Conservation (phyloP, 1,140 invertebrate genomes). For the Zophobas morio region DNA sequence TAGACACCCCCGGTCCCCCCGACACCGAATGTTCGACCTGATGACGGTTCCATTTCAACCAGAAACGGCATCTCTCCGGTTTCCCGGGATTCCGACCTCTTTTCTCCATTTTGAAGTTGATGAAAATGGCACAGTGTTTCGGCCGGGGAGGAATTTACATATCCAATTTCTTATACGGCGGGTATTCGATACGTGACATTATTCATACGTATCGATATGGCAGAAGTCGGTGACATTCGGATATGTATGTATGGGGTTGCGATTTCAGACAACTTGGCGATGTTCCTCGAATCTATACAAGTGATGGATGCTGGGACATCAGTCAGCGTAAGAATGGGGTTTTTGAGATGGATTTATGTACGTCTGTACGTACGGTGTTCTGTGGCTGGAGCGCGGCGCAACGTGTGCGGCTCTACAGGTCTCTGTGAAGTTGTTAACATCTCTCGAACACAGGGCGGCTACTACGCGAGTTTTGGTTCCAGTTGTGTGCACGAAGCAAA, state of each 20-base stretch:
- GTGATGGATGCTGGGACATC: no score
- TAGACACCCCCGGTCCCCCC: constrained; percentile 54
- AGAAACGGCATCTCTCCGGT: constrained; percentile 52
- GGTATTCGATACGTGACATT: no score
- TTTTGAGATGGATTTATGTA: no score
- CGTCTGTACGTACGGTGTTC: not conserved
- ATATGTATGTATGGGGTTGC: no score
- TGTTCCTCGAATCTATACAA: no score
- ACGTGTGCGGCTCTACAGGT: constrained; percentile 26
- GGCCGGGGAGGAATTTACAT: no score
- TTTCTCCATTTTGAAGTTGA: not conserved
- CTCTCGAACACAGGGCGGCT: constrained; percentile 18
- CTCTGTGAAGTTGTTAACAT: not conserved
- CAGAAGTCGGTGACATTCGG: no score
- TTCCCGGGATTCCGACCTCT: constrained; percentile 47
- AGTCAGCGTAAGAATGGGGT: no score
- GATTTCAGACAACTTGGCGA: no score
- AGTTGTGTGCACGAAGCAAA: constrained; percentile 51
- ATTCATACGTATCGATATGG: no score
- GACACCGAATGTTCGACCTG: constrained; percentile 56
- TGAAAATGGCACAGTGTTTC: not conserved
- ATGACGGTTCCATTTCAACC: constrained; percentile 61
- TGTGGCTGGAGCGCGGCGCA: not conserved
- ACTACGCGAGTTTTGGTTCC: constrained; percentile 44
- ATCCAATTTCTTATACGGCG: no score